These are phyloP conservation scores for Zoanthus gigantus DNA, from an alignment of 92 coral and sea anemone species.

Conservation along the genomic window DNA sequence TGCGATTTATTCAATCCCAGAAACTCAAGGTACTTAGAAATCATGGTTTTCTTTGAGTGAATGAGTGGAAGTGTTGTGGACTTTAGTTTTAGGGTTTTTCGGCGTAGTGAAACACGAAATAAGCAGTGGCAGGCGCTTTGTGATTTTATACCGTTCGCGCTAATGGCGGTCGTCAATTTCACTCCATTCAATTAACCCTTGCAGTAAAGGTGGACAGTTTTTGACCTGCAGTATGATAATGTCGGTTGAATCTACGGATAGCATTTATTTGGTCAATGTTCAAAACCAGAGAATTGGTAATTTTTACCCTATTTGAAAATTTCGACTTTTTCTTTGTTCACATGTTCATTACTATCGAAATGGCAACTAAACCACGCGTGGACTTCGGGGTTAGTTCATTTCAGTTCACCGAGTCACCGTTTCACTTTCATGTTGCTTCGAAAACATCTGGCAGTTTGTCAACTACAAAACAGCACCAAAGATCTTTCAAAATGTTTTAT, in stretches of 20 bases:
- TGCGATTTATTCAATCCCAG: constrained; percentile 91
- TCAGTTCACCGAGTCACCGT: background rate
- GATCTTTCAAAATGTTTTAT: background rate
- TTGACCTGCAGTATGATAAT: background rate
- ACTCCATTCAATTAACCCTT: background rate
- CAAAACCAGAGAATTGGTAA: background rate
- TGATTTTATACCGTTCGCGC: constrained; percentile 10
- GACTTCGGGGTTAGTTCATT: background rate
- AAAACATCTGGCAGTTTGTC: background rate
- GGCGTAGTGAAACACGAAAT: background rate
- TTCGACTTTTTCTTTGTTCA: background rate
- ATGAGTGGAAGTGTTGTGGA: background rate
- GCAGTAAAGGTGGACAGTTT: background rate
- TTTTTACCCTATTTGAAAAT: background rate
- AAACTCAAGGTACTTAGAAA: constrained; percentile 81
- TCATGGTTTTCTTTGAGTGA: constrained; percentile 16
- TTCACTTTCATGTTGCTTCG: background rate
- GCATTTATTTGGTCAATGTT: background rate
- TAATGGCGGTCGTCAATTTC: constrained; percentile 39
- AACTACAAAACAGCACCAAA: no score
- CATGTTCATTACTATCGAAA: background rate
- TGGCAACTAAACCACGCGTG: background rate
- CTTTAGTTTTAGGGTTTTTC: background rate
- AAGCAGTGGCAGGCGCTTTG: background rate
- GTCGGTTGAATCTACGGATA: background rate